Base-by-base conservation (phyloP, 2,888 invertebrate genomes). In the Neelides folsomi region DNA sequence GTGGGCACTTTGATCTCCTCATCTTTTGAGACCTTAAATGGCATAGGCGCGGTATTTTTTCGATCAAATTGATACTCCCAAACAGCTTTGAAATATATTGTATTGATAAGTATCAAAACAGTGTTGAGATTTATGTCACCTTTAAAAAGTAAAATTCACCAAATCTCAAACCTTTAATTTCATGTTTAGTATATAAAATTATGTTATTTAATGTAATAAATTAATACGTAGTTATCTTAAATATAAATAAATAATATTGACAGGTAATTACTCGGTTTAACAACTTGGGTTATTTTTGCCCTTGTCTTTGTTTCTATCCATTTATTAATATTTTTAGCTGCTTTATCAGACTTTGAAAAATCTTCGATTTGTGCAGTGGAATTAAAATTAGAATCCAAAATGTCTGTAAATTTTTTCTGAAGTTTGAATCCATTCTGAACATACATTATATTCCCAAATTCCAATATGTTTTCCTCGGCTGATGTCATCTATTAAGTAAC, bases 371-470 rank as follows among this genome's bases (percentile, higher is more conserved):
- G 75, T 4, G 80, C 76, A 19, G 75, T 76, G 1, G 83, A 78
- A 38, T 75, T 71, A 66, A 84, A 86, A 20, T 76, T 71, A 39
- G 77, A 74, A 4, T 72, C 66, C 0, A 82, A 7, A 3, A 7
- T 27, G 7, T 27, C 4, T 27, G 3, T 27, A 27, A 27, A 7
- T 7, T 7, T 27, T 27, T 5, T 27, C n/a, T 27, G 27, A 27
- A 27, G 27, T 7, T 27, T 7, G 7, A 27, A 27, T 27, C 27
- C 27, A 1, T 75, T 69, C 65, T 76, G 76, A 0, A 82, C 68
- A 66, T 79, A 87, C 8, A 86, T 71, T 61, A 81, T 82, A 66
- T 86, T 87, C 0, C 84, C 85, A 27, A 27, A 27, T 27, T 27
- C 27, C 7, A 27, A 27, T 5, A 27, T 27, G 27, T 27, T 27